These are phyloP conservation scores for Gonatopus flavifemur DNA, from an alignment of 1,140 invertebrate genomes.

Conservation along the genomic window DNA sequence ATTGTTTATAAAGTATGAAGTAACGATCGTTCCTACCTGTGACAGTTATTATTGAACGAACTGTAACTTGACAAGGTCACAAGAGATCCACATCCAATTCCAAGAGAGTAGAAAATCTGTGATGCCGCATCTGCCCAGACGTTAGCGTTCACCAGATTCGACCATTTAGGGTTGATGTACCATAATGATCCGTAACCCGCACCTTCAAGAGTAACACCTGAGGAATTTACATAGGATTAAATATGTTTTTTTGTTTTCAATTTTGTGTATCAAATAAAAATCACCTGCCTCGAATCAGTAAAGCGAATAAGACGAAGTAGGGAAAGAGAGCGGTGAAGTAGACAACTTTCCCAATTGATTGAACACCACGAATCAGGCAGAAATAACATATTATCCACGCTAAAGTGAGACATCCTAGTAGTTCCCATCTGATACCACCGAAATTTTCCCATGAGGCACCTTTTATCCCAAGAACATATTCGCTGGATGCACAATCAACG, in stretches of 20 bases:
- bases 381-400: constrained; percentile 77
- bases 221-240: no score
- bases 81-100: constrained; percentile 70
- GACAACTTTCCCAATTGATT: constrained; percentile 80
- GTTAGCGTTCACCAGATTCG: constrained; percentile 59
- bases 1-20: not conserved
- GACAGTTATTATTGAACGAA: constrained; percentile 72
- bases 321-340: constrained; percentile 78
- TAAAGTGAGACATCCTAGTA: constrained; percentile 70
- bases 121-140: constrained; percentile 69
- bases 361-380: constrained; percentile 67
- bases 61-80: constrained; percentile 77
- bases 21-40: constrained; percentile 55
- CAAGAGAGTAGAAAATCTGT: constrained; percentile 76
- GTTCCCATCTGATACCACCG: constrained; percentile 71
- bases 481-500: constrained; percentile 56
- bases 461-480: constrained; percentile 64
- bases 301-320: constrained; percentile 72
- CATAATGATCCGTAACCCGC: constrained; percentile 71
- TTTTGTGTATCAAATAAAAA: not conserved
- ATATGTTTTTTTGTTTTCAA: no score
- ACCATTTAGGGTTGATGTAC: constrained; percentile 78
- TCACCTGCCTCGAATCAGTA: constrained; percentile 63
- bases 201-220: constrained; percentile 71
- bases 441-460: constrained; percentile 65